phyloP scores from a whole-genome alignment of 2,797 vertebrate species.

The Clamator glandarius region DNA sequence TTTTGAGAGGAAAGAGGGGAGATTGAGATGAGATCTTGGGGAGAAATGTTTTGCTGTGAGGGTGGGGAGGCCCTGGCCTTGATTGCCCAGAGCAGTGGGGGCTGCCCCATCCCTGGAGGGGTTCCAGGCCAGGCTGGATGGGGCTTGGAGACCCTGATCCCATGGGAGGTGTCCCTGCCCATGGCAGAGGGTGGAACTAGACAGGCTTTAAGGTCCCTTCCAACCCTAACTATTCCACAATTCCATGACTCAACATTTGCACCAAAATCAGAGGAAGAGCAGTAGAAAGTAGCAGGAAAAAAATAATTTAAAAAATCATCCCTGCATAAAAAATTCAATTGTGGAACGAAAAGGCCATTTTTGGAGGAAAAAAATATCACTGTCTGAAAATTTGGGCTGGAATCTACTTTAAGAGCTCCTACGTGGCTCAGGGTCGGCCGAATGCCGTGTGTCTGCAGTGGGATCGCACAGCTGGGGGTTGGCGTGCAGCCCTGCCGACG shows the following conservation, averaged over 20 bases:
- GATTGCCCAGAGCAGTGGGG: no score
- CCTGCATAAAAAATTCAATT: neutral
- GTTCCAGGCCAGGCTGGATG: no score
- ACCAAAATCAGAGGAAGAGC: neutral
- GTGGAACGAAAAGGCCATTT: neutral
- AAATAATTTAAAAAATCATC: neutral
- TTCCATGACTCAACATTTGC: neutral
- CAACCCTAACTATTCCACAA: no score
- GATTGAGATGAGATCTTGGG: no score
- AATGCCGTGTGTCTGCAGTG: neutral
- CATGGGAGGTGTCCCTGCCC: no score
- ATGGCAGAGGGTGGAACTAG: no score
- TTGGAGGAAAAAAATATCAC: neutral
- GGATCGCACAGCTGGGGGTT: neutral
- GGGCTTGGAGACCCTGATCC: no score
- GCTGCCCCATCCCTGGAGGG: no score
- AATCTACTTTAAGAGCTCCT: neutral
- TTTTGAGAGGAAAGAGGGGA: no score
- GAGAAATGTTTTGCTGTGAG: no score
- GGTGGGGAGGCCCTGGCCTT: no score
- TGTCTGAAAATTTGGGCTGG: neutral
- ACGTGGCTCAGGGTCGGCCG: fast-evolving
- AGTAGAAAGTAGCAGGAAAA: neutral
- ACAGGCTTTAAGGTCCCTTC: no score
- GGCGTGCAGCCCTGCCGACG: neutral